Evolutionary conservation across 2,113 vertebrate species (phyloP).

Genomic region (Argyrosomus japonicus): DNA sequence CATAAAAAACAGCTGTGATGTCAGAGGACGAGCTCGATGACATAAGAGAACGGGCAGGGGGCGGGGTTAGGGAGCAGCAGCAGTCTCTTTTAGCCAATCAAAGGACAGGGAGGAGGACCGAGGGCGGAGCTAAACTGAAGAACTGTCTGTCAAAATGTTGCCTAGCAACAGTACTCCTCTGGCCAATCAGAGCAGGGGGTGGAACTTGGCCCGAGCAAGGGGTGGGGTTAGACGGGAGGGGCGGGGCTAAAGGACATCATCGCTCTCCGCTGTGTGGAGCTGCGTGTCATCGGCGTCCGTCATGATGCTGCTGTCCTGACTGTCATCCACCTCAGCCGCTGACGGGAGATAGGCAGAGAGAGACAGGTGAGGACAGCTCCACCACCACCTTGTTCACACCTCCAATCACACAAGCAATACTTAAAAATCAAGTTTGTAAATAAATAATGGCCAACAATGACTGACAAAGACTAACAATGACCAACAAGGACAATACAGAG

Average conservation of each 20-base stretch:
- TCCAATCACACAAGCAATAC: too few relatives aligned
- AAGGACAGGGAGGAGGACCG: background rate
- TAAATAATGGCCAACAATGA: too few relatives aligned
- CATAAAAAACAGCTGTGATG: slow-evolving; percentile 68
- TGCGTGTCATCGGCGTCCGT: slow-evolving; percentile 97
- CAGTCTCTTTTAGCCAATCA: slow-evolving; percentile 69
- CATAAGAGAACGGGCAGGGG: background rate
- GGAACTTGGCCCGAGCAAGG: slow-evolving; percentile 62
- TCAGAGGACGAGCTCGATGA: slow-evolving; percentile 50
- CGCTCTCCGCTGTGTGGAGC: slow-evolving; percentile 96
- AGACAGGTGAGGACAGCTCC: background rate
- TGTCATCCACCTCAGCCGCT: slow-evolving; percentile 88
- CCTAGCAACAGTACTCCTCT: slow-evolving; percentile 61
- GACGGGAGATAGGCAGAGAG: background rate
- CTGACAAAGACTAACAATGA: too few relatives aligned
- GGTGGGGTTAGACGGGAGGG: background rate
- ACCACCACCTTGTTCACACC: too few relatives aligned
- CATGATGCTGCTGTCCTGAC: slow-evolving; percentile 96
- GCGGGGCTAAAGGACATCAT: slow-evolving; percentile 90
- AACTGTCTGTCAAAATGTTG: slow-evolving; percentile 39
- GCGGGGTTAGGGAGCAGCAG: slow-evolving; percentile 50
- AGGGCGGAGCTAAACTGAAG: slow-evolving; percentile 50
- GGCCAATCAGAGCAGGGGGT: slow-evolving; percentile 19
- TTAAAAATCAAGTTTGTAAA: too few relatives aligned
- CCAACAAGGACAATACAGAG: too few relatives aligned